phyloP scores from a whole-genome alignment of 2,797 vertebrate species.

The Acipenser transmontanus region DNA sequence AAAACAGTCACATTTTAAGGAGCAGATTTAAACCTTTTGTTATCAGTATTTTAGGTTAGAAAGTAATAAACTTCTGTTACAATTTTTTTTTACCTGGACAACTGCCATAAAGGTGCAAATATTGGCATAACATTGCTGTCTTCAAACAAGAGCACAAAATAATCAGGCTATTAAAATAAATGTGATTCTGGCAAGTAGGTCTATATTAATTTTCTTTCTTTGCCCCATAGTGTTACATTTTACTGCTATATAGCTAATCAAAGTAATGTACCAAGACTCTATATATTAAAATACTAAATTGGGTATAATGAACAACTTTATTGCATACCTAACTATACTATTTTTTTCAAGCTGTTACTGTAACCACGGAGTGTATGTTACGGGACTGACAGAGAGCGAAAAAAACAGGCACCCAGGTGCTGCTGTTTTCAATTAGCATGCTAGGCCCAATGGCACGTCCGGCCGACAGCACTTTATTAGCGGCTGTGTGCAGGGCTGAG shows the following conservation, averaged over 20 bases:
- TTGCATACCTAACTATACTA: constrained; percentile 39
- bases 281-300: constrained; percentile 40
- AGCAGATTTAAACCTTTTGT: too few species aligned
- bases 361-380: constrained; percentile 31
- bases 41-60: neutral
- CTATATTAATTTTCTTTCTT: constrained; percentile 32
- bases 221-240: constrained; percentile 34
- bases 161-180: constrained; percentile 41
- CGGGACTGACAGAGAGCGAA: constrained; percentile 32
- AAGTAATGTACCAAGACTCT: constrained; percentile 32
- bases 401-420: constrained; percentile 37
- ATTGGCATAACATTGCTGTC: constrained; percentile 12
- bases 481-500: constrained; percentile 35
- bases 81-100: neutral
- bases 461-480: constrained; percentile 51
- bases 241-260: constrained; percentile 33
- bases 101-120: neutral
- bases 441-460: constrained; percentile 52
- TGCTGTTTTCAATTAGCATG: constrained; percentile 72
- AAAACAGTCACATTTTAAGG: too few species aligned
- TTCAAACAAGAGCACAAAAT: constrained; percentile 31
- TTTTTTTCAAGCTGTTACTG: constrained; percentile 36
- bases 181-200: constrained; percentile 36
- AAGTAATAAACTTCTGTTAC: neutral
- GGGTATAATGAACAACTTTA: constrained; percentile 42